Evolutionary conservation across 1,140 invertebrate species (phyloP).

Genomic region (Temnothorax nylanderi): DNA sequence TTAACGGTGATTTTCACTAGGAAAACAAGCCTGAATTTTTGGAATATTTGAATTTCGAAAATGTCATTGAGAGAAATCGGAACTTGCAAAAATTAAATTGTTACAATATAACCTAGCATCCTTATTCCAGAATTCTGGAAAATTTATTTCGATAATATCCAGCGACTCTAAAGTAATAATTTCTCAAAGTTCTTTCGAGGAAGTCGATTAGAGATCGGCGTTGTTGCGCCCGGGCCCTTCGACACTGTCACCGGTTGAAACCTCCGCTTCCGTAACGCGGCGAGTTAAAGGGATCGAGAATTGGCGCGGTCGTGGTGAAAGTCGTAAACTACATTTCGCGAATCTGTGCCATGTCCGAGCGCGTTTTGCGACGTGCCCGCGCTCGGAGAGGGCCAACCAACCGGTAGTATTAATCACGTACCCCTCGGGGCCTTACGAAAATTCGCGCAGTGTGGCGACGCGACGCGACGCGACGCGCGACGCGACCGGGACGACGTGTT

Average conservation of each 20-base stretch:
- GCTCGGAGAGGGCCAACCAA: not conserved
- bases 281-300: not conserved
- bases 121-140: not conserved
- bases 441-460: slow-evolving; percentile 35
- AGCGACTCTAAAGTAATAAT: not conserved
- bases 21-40: not conserved
- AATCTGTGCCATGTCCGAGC: slow-evolving; percentile 61
- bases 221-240: not conserved
- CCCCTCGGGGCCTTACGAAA: slow-evolving; percentile 65
- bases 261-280: not conserved
- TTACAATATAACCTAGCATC: not conserved
- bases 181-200: not conserved
- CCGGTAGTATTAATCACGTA: not conserved
- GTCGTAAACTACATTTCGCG: slow-evolving; percentile 64
- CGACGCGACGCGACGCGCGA: not conserved
- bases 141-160: not conserved
- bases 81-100: not conserved
- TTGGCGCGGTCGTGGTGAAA: slow-evolving; percentile 52
- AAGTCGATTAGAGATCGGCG: not conserved
- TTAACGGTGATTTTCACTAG: not conserved
- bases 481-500: not conserved
- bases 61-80: not conserved
- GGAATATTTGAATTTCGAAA: not conserved
- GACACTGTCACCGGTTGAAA: not conserved
- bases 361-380: slow-evolving; percentile 32